These are phyloP conservation scores for Platynereis dumerilii DNA, from an alignment of 2,888 invertebrate species.

Conservation along the genomic window DNA sequence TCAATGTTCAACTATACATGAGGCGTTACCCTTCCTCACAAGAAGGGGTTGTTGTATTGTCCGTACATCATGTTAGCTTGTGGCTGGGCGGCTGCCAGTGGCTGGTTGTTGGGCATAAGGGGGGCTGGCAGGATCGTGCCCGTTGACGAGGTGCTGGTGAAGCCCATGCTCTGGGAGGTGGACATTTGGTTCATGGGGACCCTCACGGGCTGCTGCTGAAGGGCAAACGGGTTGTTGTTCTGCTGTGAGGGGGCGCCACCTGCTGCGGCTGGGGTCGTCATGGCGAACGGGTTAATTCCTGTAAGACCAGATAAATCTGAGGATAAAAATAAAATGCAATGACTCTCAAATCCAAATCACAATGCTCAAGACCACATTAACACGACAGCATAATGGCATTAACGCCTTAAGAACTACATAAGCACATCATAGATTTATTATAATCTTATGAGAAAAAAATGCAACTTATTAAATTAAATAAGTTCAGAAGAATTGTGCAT, in stretches of 20 bases:
- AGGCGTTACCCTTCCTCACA: constrained; percentile 13
- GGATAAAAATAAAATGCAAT: background rate
- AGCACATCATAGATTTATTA: no score
- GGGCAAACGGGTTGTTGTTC: constrained; percentile 52
- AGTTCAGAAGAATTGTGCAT: no score
- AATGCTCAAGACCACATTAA: no score
- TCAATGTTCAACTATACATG: no score
- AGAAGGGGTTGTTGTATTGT: constrained; percentile 23
- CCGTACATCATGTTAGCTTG: background rate
- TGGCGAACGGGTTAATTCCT: constrained; percentile 33
- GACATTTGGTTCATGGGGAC: constrained; percentile 54
- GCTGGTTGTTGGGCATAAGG: constrained; percentile 9
- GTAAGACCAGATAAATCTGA: background rate
- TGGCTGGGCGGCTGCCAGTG: constrained; percentile 5
- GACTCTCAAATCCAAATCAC: no score
- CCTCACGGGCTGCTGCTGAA: constrained; percentile 38
- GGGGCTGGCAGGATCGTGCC: constrained; percentile 18
- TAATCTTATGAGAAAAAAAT: no score
- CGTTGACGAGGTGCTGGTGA: constrained; percentile 16
- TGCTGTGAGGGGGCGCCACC: background rate
- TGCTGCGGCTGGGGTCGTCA: constrained; percentile 9
- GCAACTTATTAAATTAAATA: no score
- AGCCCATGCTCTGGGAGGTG: constrained; percentile 27
- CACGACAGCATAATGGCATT: no score
- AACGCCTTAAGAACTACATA: no score